Conservation (phyloP, 2,113 vertebrate species). For the Suncus etruscus region DNA sequence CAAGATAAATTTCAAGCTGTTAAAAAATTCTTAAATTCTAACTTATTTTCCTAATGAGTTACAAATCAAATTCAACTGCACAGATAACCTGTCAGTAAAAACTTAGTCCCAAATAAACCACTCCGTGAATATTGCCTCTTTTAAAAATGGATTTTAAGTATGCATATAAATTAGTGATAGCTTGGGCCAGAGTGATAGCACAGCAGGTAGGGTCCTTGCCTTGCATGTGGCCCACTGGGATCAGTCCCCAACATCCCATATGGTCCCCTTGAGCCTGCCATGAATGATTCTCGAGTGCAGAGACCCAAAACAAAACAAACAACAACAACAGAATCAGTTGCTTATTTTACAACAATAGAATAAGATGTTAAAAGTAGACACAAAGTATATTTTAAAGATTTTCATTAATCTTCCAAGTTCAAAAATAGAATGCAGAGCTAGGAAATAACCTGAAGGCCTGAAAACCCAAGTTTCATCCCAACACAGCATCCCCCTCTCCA, state of each 20-base stretch:
- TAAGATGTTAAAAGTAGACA: background rate
- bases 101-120: slow-evolving; percentile 24
- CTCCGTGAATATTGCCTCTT: background rate
- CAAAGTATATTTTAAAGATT: slow-evolving; percentile 26
- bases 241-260: too few species aligned
- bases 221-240: too few species aligned
- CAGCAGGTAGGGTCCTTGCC: too few species aligned
- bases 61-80: background rate
- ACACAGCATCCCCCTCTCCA: too few species aligned
- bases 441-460: background rate
- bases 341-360: slow-evolving; percentile 23
- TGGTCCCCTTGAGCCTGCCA: too few species aligned
- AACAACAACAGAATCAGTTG: background rate
- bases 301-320: too few species aligned
- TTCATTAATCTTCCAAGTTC: slow-evolving; percentile 58
- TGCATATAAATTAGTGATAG: too few species aligned
- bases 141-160: slow-evolving; percentile 18
- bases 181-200: too few species aligned
- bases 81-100: background rate
- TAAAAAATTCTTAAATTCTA: slow-evolving; percentile 10
- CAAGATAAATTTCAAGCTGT: slow-evolving; percentile 3
- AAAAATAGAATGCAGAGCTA: background rate
- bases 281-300: too few species aligned
- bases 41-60: slow-evolving; percentile 4
- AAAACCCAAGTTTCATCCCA: too few species aligned